These are phyloP conservation scores for Spizaetus ornatus DNA, from an alignment of 2,113 vertebrate species.

Conservation along the genomic window DNA sequence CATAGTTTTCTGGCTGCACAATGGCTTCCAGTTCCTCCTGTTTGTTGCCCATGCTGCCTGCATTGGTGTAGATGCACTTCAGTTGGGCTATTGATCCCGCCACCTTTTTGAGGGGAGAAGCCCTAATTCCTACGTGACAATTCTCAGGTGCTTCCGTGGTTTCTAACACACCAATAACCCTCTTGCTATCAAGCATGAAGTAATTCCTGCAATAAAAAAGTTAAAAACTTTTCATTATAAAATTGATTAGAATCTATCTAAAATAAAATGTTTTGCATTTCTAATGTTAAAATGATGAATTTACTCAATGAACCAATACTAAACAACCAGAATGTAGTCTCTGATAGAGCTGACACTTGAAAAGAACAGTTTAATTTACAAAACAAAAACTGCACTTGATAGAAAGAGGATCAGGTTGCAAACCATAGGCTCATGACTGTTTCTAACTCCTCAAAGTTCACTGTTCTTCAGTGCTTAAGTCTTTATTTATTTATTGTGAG, in stretches of 20 bases:
- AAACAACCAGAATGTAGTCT: neutral
- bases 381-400: neutral
- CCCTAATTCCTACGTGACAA: neutral
- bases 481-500: neutral
- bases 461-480: neutral
- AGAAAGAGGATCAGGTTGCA: neutral
- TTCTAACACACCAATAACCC: neutral
- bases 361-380: neutral
- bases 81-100: too few relatives aligned
- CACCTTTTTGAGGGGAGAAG: neutral
- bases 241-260: neutral
- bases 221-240: neutral
- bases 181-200: neutral
- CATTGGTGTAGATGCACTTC: too few relatives aligned
- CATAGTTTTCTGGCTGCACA: too few relatives aligned
- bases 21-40: too few relatives aligned
- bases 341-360: neutral
- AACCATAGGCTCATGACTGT: neutral
- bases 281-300: neutral
- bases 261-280: neutral
- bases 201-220: neutral
- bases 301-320: slow-evolving; percentile 1
- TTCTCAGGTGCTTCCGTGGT: neutral
- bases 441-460: neutral
- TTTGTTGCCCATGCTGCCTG: too few relatives aligned